These are phyloP conservation scores for Cryptocephalus moraei DNA, from an alignment of 2,888 invertebrate genomes.

Conservation along the genomic window DNA sequence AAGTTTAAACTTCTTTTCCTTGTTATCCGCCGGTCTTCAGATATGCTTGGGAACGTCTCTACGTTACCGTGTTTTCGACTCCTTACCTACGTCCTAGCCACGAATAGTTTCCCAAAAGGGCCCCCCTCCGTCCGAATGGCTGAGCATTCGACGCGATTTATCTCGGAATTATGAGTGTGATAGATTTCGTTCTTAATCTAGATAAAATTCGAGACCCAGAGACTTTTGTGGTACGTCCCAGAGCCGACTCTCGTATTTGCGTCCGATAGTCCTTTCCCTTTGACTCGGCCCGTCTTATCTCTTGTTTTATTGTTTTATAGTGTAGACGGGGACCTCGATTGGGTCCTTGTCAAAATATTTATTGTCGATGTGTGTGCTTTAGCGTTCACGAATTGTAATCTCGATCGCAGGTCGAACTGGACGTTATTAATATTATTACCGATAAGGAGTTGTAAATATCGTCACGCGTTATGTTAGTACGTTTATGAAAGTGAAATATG, in stretches of 20 bases:
- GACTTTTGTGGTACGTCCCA: no score
- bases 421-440: no score
- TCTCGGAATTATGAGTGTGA: constrained; percentile 24
- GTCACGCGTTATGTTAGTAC: no score
- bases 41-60: no score
- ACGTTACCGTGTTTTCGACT: no score
- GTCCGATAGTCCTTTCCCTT: not conserved
- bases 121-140: not conserved
- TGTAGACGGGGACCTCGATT: not conserved
- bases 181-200: constrained; percentile 24
- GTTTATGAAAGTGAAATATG: no score
- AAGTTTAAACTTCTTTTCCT: no score
- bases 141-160: constrained; percentile 18
- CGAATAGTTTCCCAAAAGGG: no score
- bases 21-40: no score
- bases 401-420: no score
- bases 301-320: not conserved
- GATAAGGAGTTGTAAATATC: no score
- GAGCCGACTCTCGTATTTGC: not conserved
- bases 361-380: not conserved
- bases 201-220: constrained; percentile 4
- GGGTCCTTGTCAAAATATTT: not conserved
- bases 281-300: not conserved
- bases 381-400: not conserved
- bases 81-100: no score